Percentiles rank a stretch among this genome's conserved stretches.
These are phyloP conservation scores for Arnoldichthys spilopterus DNA, from an alignment of 2,797 vertebrate genomes.

Conservation along the genomic window DNA sequence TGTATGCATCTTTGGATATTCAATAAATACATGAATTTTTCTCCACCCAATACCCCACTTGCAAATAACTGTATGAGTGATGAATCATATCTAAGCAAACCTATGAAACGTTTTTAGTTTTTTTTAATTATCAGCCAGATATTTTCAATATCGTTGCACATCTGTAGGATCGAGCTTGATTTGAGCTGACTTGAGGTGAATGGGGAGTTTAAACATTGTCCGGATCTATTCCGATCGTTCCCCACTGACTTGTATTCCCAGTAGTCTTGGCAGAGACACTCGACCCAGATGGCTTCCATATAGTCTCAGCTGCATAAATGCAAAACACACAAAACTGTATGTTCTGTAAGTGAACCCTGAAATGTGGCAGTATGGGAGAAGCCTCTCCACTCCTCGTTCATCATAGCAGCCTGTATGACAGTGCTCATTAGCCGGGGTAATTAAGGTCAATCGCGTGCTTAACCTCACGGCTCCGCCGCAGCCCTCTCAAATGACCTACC, in stretches of 20 bases:
- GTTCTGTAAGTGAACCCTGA: slow-evolving; percentile 21
- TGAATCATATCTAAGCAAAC: too few species aligned
- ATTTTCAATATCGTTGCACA: neutral
- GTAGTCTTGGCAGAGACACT: slow-evolving; percentile 3
- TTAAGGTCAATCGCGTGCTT: slow-evolving; percentile 54
- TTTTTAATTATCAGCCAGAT: neutral
- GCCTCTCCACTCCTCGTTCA: slow-evolving; percentile 28
- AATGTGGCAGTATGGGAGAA: slow-evolving; percentile 14
- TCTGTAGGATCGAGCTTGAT: neutral
- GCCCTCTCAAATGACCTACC: slow-evolving; percentile 42
- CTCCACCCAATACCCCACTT: too few species aligned
- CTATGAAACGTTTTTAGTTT: too few species aligned
- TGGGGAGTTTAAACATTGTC: neutral
- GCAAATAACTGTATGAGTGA: too few species aligned
- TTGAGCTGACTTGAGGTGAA: neutral
- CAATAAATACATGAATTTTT: too few species aligned
- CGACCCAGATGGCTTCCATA: slow-evolving; percentile 41
- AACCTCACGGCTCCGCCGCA: slow-evolving; percentile 33
- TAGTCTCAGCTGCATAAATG: slow-evolving; percentile 20
- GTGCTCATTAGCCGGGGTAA: slow-evolving; percentile 49
- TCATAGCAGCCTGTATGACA: slow-evolving; percentile 34
- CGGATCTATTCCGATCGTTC: slow-evolving; percentile 9
- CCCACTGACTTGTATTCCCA: neutral
- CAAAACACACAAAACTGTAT: slow-evolving; percentile 28
- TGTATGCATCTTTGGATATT: too few species aligned